These are phyloP conservation scores for Megalops atlanticus DNA, from an alignment of 2,113 vertebrate genomes.

Conservation along the genomic window DNA sequence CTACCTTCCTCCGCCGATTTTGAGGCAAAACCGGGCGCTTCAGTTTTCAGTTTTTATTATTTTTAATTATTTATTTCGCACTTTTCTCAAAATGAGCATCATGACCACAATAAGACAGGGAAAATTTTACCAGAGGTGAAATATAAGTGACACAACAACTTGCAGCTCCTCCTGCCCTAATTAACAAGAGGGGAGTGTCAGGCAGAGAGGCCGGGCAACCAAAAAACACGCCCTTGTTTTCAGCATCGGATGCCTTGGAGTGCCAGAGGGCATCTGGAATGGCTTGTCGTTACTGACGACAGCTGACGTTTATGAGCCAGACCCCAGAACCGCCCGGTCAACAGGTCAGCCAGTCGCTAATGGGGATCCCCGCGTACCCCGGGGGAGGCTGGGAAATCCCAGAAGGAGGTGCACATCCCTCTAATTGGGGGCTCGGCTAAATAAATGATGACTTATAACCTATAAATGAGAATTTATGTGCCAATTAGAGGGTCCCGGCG, in stretches of 20 bases:
- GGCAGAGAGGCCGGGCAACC: background rate
- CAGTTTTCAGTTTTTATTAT: background rate
- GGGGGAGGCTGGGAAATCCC: constrained; percentile 57
- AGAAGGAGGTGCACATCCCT: constrained; percentile 62
- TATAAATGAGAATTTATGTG: constrained; percentile 82
- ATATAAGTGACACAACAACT: background rate
- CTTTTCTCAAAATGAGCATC: background rate
- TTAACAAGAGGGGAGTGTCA: background rate
- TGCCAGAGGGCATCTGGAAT: constrained; percentile 24
- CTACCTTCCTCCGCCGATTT: background rate
- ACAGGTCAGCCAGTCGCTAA: constrained; percentile 61
- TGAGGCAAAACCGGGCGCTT: background rate
- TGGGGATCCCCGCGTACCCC: constrained; percentile 58
- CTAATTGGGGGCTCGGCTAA: constrained; percentile 72
- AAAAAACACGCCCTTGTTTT: background rate
- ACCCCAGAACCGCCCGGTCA: constrained; percentile 48
- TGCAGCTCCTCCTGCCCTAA: background rate
- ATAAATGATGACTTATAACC: constrained; percentile 78
- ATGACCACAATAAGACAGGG: background rate
- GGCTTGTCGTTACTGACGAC: constrained; percentile 46
- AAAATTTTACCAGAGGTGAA: background rate
- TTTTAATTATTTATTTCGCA: background rate
- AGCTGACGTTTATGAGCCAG: constrained; percentile 58
- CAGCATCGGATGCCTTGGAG: background rate
- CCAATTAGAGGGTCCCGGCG: constrained; percentile 71